These are phyloP conservation scores for Lethrus apterus DNA, from an alignment of 1,140 invertebrate species.

Conservation along the genomic window DNA sequence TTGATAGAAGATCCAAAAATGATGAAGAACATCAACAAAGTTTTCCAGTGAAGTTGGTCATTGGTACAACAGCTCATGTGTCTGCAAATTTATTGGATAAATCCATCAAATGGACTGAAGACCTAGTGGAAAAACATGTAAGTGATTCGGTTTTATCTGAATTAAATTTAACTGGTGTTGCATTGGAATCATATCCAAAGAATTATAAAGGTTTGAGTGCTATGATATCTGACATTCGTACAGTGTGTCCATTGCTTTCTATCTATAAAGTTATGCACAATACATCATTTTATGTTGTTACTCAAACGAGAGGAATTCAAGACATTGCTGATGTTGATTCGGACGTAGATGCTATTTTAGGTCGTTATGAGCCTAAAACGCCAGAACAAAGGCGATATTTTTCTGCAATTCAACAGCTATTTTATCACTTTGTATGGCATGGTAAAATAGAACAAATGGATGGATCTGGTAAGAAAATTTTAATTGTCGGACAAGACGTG, in stretches of 20 bases:
- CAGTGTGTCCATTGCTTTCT: slow-evolving; percentile 66
- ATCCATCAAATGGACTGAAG: slow-evolving; percentile 53
- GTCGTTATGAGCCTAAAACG: slow-evolving; percentile 60
- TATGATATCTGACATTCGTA: slow-evolving; percentile 72
- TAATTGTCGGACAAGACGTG: slow-evolving; percentile 62
- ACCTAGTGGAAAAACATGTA: slow-evolving; percentile 54
- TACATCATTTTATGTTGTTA: slow-evolving; percentile 67
- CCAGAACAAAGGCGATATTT: slow-evolving; percentile 65
- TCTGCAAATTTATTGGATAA: slow-evolving; percentile 50
- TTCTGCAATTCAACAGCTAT: slow-evolving; percentile 70
- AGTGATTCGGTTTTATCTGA: slow-evolving; percentile 57
- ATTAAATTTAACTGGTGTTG: slow-evolving; percentile 50
- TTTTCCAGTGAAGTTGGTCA: slow-evolving; percentile 53
- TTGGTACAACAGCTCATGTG: slow-evolving; percentile 66
- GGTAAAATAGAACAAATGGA: slow-evolving; percentile 54
- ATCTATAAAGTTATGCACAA: slow-evolving; percentile 50
- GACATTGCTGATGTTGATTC: slow-evolving; percentile 54
- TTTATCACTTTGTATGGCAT: slow-evolving; percentile 72
- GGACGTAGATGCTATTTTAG: slow-evolving; percentile 71
- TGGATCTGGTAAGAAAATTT: slow-evolving; percentile 44
- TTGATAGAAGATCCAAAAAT: slow-evolving; percentile 48
- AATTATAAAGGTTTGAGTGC: slow-evolving; percentile 58
- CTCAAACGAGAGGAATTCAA: slow-evolving; percentile 48
- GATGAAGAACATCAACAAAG: too few relatives aligned
- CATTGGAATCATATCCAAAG: slow-evolving; percentile 55